These are phyloP conservation scores for Brotula barbata DNA, from an alignment of 2,797 vertebrate genomes.

Conservation along the genomic window DNA sequence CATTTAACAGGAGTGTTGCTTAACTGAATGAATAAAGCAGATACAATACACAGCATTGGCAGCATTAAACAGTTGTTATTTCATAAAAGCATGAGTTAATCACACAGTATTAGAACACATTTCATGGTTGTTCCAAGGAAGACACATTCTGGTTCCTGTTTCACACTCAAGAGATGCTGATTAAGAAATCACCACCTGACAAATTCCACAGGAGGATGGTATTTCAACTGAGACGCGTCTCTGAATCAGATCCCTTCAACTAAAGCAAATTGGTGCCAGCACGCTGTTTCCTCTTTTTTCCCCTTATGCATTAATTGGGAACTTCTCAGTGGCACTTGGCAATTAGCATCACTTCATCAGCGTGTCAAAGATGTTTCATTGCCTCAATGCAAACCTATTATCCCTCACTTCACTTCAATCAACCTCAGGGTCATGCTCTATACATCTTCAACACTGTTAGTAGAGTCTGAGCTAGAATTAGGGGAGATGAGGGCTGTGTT, in stretches of 20 bases:
- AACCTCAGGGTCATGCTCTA: conserved; percentile 57
- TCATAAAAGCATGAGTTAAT: conserved; percentile 54
- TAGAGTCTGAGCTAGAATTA: conserved; percentile 39
- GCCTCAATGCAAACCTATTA: conserved; percentile 60
- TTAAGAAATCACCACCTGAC: conserved; percentile 36
- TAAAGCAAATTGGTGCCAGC: conserved; percentile 40
- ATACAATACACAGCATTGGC: conserved; percentile 35
- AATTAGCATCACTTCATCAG: conserved; percentile 73
- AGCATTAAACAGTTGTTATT: conserved; percentile 49
- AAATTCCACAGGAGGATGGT: conserved; percentile 24
- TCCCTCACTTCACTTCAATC: conserved; percentile 66
- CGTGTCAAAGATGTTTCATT: conserved; percentile 58
- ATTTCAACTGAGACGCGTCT: conserved; percentile 15
- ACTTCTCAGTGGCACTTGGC: conserved; percentile 66
- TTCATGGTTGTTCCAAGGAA: conserved; percentile 74
- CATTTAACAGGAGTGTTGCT: conserved; percentile 44
- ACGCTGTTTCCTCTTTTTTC: conserved; percentile 16
- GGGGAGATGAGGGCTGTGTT: conserved; percentile 39
- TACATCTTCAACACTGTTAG: conserved; percentile 44
- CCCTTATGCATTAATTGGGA: conserved; percentile 47
- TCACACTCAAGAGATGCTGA: conserved; percentile 37
- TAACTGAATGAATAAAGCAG: conserved; percentile 41
- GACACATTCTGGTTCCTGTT: conserved; percentile 58
- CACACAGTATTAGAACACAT: conserved; percentile 47
- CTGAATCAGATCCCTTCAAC: conserved; percentile 21